Evolutionary conservation across 2,113 vertebrate genomes (phyloP).

Genomic region (Gallinago jamesoni): DNA sequence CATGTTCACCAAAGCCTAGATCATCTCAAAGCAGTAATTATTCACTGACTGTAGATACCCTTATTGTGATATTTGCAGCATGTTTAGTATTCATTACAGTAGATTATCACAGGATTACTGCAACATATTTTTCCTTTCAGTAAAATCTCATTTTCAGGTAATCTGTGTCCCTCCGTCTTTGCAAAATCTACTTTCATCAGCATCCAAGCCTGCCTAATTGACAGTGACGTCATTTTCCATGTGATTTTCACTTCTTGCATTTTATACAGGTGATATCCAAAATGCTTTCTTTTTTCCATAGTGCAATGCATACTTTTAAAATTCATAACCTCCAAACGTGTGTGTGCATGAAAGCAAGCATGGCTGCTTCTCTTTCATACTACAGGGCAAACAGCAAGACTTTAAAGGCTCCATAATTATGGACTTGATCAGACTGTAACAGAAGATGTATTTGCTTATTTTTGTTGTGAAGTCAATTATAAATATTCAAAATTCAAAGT

Average conservation of each 20-base stretch:
- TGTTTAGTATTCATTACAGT: constrained; percentile 38
- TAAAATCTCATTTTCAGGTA: constrained; percentile 22
- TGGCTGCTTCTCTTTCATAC: not conserved
- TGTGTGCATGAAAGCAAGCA: not conserved
- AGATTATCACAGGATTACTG: constrained; percentile 23
- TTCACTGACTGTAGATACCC: not conserved
- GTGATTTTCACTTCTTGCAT: constrained; percentile 28
- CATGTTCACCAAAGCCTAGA: constrained; percentile 48
- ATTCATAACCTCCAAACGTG: not conserved
- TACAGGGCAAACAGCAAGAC: not conserved
- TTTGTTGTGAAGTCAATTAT: constrained; percentile 11
- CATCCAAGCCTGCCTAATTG: not conserved
- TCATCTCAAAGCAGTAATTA: constrained; percentile 38
- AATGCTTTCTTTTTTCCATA: not conserved
- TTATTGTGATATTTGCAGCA: not conserved
- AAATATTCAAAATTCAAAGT: constrained; percentile 32
- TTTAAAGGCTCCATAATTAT: constrained; percentile 24
- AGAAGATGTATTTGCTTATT: constrained; percentile 27
- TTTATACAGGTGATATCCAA: constrained; percentile 34
- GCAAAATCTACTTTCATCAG: not conserved
- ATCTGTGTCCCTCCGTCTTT: constrained; percentile 41
- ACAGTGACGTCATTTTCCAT: not conserved
- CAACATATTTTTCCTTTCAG: not conserved
- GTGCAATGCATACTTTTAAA: constrained; percentile 37
- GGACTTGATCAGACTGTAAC: not conserved